These are phyloP conservation scores for Orussus abietinus DNA, from an alignment of 1,140 invertebrate genomes.

Conservation along the genomic window DNA sequence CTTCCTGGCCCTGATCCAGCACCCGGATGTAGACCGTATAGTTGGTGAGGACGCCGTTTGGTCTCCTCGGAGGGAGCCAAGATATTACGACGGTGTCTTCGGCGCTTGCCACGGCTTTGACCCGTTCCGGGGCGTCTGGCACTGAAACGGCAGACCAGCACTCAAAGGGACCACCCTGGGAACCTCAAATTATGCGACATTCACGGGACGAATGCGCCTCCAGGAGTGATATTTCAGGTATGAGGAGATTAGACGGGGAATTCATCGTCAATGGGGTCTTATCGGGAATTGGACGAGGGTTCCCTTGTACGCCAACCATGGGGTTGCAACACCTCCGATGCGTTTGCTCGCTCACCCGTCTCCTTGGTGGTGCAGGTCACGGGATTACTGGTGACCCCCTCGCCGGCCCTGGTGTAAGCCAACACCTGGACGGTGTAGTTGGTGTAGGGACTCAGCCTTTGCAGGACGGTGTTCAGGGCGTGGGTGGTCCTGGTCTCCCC, in stretches of 20 bases:
- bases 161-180: too few relatives aligned
- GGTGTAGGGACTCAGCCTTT: slow-evolving; percentile 64
- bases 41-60: slow-evolving; percentile 70
- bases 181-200: slow-evolving; percentile 8
- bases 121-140: slow-evolving; percentile 67
- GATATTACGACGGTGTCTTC: slow-evolving; percentile 70
- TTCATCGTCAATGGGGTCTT: too few relatives aligned
- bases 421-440: slow-evolving; percentile 79
- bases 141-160: slow-evolving; percentile 51
- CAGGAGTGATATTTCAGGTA: too few relatives aligned
- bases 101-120: slow-evolving; percentile 68
- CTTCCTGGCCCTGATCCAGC: slow-evolving; percentile 55
- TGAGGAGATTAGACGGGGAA: too few relatives aligned
- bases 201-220: too few relatives aligned
- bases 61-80: slow-evolving; percentile 70
- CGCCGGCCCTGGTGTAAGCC: slow-evolving; percentile 73
- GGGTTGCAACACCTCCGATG: too few relatives aligned
- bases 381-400: slow-evolving; percentile 65
- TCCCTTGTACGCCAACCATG: too few relatives aligned
- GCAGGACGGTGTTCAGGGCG: slow-evolving; percentile 55
- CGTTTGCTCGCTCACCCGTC: slow-evolving; percentile 50
- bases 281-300: too few relatives aligned
- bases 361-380: slow-evolving; percentile 72
- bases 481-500: slow-evolving; percentile 60
- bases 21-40: slow-evolving; percentile 71